Evolutionary conservation across 2,797 vertebrate genomes (phyloP).

Genomic region (Oreonectes daqikongensis): DNA sequence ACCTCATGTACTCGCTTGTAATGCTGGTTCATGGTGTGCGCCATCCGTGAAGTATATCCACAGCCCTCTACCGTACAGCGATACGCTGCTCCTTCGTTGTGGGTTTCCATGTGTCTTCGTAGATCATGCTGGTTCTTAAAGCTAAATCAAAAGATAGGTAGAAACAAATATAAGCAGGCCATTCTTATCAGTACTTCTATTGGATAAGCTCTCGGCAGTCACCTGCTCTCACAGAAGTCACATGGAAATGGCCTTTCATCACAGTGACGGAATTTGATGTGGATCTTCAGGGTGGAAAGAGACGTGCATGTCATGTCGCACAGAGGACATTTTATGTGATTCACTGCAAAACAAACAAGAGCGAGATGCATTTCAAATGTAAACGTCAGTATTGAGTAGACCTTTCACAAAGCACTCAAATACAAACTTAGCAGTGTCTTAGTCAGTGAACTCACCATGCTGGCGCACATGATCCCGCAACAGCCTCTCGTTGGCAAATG

Average conservation of each 20-base stretch:
- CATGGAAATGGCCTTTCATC: conserved; percentile 76
- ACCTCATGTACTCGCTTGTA: conserved; percentile 76
- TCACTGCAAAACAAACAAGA: conserved; percentile 37
- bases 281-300: conserved; percentile 75
- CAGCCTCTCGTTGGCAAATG: conserved; percentile 79
- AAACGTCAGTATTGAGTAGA: background rate
- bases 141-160: conserved; percentile 56
- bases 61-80: conserved; percentile 79
- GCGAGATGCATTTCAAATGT: background rate
- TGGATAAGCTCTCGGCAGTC: background rate
- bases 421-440: no score
- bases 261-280: conserved; percentile 76
- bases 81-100: conserved; percentile 78
- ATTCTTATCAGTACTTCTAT: background rate
- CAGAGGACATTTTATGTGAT: conserved; percentile 73
- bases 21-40: conserved; percentile 69
- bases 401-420: no score
- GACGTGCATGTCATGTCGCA: conserved; percentile 75
- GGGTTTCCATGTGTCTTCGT: conserved; percentile 79
- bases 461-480: conserved; percentile 74
- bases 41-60: conserved; percentile 74
- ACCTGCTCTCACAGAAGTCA: conserved; percentile 80
- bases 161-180: background rate
- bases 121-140: conserved; percentile 81
- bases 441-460: conserved; percentile 66